Conservation (phyloP, 2,888 invertebrate genomes). For the Elysia crispata region DNA sequence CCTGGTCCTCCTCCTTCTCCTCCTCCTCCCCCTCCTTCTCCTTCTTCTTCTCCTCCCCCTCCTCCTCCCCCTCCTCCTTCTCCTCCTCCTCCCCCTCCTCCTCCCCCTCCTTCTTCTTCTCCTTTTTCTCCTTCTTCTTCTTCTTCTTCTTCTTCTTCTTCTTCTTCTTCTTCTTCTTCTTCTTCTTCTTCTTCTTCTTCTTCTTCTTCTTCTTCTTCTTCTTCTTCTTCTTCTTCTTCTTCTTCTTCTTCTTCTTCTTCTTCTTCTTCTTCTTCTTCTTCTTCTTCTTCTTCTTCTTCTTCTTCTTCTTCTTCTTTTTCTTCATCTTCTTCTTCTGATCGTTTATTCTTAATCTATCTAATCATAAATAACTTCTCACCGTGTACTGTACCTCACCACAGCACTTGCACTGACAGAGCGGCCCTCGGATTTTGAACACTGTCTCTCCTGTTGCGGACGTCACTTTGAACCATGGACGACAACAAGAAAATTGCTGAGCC, state of each 20-base stretch:
- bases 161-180: background rate
- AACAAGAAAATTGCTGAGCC: no score
- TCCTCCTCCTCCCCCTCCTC: no score
- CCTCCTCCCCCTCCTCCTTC: no score
- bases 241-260: constrained; percentile 36
- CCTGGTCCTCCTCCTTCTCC: background rate
- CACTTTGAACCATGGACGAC: no score
- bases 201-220: background rate
- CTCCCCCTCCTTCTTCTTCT: no score
- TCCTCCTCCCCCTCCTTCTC: background rate
- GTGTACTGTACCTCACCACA: background rate
- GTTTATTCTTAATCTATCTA: background rate
- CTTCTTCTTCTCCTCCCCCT: background rate
- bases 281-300: constrained; percentile 39
- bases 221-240: constrained; percentile 18
- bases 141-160: no score
- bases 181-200: background rate
- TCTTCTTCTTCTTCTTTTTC: constrained; percentile 18
- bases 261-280: constrained; percentile 29
- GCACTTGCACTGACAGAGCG: no score
- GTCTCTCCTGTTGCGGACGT: no score
- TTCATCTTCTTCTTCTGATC: constrained; percentile 21
- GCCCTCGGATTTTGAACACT: no score
- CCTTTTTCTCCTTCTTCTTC: no score
- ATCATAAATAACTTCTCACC: background rate